A percentile compares a stretch with the other conserved stretches of the same genome.
Evolutionary conservation across 1,140 invertebrate genomes (phyloP).

Genomic region (Sycophaga agraensis): DNA sequence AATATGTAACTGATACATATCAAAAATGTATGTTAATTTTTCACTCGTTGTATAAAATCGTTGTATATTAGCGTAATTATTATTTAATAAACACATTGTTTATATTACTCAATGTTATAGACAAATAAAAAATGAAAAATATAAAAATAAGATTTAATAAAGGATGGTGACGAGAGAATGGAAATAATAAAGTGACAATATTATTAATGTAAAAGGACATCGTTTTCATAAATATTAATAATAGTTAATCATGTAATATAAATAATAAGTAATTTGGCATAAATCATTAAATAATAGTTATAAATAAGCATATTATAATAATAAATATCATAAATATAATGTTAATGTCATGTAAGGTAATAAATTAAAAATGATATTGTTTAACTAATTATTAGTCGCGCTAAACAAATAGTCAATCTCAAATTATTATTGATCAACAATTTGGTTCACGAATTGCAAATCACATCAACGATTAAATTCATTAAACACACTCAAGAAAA

Average conservation of each 20-base stretch:
- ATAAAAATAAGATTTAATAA: not conserved
- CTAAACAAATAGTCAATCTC: too few species aligned
- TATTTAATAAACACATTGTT: not conserved
- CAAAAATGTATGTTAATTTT: slow-evolving; percentile 11
- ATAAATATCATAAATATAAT: not conserved
- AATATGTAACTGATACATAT: not conserved
- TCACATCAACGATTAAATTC: not conserved
- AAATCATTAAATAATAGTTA: not conserved
- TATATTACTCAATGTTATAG: not conserved
- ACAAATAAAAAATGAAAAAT: not conserved
- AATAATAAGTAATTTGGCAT: not conserved
- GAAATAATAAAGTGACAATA: not conserved
- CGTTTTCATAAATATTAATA: too few species aligned
- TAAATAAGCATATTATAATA: too few species aligned
- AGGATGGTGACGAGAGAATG: not conserved
- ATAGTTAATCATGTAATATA: too few species aligned
- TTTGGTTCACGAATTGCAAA: not conserved
- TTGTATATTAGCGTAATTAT: slow-evolving; percentile 39
- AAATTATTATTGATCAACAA: not conserved
- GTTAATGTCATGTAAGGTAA: not conserved
- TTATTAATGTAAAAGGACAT: too few species aligned
- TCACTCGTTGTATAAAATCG: slow-evolving; percentile 48
- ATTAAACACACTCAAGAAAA: not conserved
- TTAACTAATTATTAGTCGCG: too few species aligned
- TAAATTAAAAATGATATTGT: not conserved